A percentile compares a stretch with the other conserved stretches of the same genome.
Evolutionary conservation across 2,888 invertebrate genomes (phyloP).

Genomic region (Sinodicranocentrus sp.): DNA sequence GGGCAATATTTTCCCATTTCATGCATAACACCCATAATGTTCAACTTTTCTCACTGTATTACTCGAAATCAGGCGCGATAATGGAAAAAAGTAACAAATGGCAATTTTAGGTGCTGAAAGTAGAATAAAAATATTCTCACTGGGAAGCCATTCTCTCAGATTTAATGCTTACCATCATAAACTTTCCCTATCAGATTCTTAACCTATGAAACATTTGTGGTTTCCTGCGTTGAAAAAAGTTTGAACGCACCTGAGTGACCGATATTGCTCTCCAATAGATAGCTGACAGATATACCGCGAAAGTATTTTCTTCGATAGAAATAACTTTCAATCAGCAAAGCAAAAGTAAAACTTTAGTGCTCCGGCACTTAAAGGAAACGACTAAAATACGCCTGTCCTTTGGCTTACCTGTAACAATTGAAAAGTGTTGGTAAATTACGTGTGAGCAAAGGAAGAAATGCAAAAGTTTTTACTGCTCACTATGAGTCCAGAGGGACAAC

Average conservation of each 20-base stretch:
- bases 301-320: not conserved
- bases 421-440: conserved; percentile 57
- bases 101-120: too few relatives aligned
- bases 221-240: conserved; percentile 33
- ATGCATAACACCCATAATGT: too few relatives aligned
- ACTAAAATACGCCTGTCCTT: conserved; percentile 20
- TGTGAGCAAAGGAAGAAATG: conserved; percentile 50
- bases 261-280: conserved; percentile 11
- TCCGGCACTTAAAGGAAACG: conserved; percentile 47
- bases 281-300: not conserved
- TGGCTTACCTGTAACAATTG: conserved; percentile 35
- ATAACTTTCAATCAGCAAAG: conserved; percentile 59
- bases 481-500: conserved; percentile 7
- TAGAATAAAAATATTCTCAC: too few relatives aligned
- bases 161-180: conserved; percentile 29
- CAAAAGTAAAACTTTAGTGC: conserved; percentile 51
- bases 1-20: too few relatives aligned
- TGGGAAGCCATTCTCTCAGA: not conserved
- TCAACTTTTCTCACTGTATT: too few relatives aligned
- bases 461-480: conserved; percentile 36
- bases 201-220: conserved; percentile 40
- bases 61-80: not conserved
- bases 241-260: conserved; percentile 38
- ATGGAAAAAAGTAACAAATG: too few relatives aligned
- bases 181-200: conserved; percentile 11